These are phyloP conservation scores for Lycorma delicatula DNA, from an alignment of 1,140 invertebrate species.

Conservation along the genomic window DNA sequence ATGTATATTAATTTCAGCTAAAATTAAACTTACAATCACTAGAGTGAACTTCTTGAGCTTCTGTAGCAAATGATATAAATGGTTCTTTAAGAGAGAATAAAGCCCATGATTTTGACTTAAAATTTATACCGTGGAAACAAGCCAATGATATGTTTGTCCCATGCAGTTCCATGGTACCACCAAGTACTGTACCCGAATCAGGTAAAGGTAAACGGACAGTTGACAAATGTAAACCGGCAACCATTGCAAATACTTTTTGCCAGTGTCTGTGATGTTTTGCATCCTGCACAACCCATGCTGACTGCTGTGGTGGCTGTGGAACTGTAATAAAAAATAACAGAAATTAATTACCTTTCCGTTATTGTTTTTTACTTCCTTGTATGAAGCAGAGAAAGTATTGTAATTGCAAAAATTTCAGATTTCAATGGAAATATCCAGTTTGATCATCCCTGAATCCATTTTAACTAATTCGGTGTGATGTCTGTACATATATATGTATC, in stretches of 20 bases:
- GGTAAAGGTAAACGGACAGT: constrained; percentile 57
- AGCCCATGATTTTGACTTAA: constrained; percentile 95
- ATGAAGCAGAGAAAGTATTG: no score
- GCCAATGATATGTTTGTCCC: constrained; percentile 88
- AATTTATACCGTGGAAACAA: constrained; percentile 96
- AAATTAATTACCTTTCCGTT: no score
- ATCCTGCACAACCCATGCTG: constrained; percentile 40
- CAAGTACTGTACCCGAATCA: constrained; percentile 74
- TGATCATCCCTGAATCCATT: no score
- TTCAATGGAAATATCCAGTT: no score
- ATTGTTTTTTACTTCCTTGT: no score
- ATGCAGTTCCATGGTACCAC: constrained; percentile 86
- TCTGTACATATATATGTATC: no score
- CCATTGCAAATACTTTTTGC: constrained; percentile 68
- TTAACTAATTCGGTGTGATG: no score
- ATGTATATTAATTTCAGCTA: not conserved
- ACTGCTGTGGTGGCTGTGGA: not conserved
- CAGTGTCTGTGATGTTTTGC: constrained; percentile 82
- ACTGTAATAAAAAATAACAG: no score
- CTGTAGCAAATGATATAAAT: constrained; percentile 89
- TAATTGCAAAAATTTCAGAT: no score
- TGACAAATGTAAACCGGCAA: constrained; percentile 64
- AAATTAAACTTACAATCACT: constrained; percentile 51
- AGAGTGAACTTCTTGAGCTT: constrained; percentile 75
- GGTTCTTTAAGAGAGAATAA: constrained; percentile 91